Evolutionary conservation across 2,888 invertebrate genomes (phyloP), one percentile per base, ranked within the genome.

Genomic region (Dryocosmus kuriphilus): DNA sequence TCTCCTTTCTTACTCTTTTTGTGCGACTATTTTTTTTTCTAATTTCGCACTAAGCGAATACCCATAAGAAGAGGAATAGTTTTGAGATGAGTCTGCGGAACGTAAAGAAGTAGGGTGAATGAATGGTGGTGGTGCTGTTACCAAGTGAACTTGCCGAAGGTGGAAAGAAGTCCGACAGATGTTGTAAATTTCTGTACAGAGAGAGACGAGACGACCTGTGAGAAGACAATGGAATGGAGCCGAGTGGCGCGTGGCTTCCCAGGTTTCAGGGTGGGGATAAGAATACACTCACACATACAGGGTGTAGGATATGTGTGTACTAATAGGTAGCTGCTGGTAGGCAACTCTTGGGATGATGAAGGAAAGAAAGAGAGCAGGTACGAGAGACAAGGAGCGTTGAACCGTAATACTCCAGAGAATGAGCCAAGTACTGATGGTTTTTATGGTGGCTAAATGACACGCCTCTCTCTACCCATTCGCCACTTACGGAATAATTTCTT

Each of bases 61-160:
- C 27, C 67, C 27, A 41, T n/a, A n/a, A 41, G 27, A 46, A 67
- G 41, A 46, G 67, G 51, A 8, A 51, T 51, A n/a, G 51, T 51
- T 51, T 8, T 51, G 38, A 14, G 11, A 14, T 41, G 51, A 51
- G n/a, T 8, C 51, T 51, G 51, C 7, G 46, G 55, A 14, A 65
- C 38, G 60, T 24, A 57, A 76, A 75, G 32, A 75, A 63, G 62
- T 57, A 55, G 61, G 60, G 55, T 75, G 78, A 76, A 80, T n/a
- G n/a, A n/a, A n/a, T n/a, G n/a, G n/a, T n/a, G n/a, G n/a, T 81
- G 86, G 83, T 83, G 88, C 86, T 89, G 89, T 89, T 89, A 88
- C 88, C 88, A 89, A 88, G 88, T 86, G 88, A 88, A 87, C 84
- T 85, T 85, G 85, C 83, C 81, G 84, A 86, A 84, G 85, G 86